Evolutionary conservation across 2,113 vertebrate genomes (phyloP).

Genomic region (Chloebia gouldiae): DNA sequence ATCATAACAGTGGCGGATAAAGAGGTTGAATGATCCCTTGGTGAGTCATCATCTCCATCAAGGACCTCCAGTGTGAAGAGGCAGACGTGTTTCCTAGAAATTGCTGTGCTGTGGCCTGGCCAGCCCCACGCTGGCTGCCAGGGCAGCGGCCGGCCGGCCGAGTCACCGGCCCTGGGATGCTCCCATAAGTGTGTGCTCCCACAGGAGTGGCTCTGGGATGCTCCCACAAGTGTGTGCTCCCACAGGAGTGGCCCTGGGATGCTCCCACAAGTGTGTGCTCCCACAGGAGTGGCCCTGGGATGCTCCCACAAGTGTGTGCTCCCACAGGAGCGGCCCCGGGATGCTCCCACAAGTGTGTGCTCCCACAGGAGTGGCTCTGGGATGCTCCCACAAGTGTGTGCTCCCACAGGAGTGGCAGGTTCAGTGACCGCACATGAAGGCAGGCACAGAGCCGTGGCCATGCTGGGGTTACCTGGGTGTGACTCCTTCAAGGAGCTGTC

Average conservation of each 20-base stretch:
- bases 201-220: neutral
- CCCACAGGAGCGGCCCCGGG: neutral
- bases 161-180: neutral
- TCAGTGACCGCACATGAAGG: neutral
- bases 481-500: neutral
- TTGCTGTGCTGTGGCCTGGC: rapidly evolving
- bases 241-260: neutral
- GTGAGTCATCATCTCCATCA: neutral
- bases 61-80: neutral
- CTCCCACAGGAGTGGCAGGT: rapidly evolving
- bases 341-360: neutral
- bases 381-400: neutral
- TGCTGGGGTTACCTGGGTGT: rapidly evolving
- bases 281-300: neutral
- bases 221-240: neutral
- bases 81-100: neutral
- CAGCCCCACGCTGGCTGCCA: rapidly evolving
- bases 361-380: neutral
- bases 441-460: neutral
- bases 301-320: neutral
- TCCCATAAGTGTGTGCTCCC: neutral
- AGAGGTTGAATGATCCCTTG: neutral
- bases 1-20: rapidly evolving
- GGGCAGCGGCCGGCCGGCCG: rapidly evolving
- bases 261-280: neutral